phyloP scores from a whole-genome alignment of 2,888 invertebrate species.

The Coelopa pilipes region DNA sequence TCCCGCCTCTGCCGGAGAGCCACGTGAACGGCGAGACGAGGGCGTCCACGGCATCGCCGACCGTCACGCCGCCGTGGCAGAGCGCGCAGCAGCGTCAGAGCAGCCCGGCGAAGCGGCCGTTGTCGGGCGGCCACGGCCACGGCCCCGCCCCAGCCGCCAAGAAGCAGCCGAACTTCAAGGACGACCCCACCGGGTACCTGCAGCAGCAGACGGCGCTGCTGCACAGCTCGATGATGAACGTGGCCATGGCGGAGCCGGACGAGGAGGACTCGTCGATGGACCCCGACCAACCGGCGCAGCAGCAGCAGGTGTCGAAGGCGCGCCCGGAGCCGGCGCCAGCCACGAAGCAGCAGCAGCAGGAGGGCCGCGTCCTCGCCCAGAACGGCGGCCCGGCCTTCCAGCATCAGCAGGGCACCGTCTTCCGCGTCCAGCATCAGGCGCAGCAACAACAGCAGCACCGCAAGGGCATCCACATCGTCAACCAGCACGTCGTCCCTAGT shows the following conservation, averaged over 20 bases:
- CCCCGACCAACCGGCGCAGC: neutral
- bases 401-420: neutral
- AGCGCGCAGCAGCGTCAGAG: slow-evolving; percentile 32
- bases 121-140: slow-evolving; percentile 28
- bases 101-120: neutral
- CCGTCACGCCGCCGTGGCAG: slow-evolving; percentile 13
- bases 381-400: slow-evolving; percentile 23
- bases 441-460: slow-evolving; percentile 42
- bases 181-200: slow-evolving; percentile 90
- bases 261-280: slow-evolving; percentile 32
- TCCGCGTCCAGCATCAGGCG: slow-evolving; percentile 28
- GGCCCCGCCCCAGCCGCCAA: slow-evolving; percentile 44
- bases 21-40: slow-evolving; percentile 40
- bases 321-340: neutral
- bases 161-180: slow-evolving; percentile 83
- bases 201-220: slow-evolving; percentile 90
- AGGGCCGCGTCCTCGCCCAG: neutral
- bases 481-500: slow-evolving; percentile 43
- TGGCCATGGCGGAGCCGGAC: slow-evolving; percentile 45
- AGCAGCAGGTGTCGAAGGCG: neutral
- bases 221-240: slow-evolving; percentile 80
- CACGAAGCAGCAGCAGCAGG: slow-evolving; percentile 5
- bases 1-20: slow-evolving; percentile 52
- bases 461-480: slow-evolving; percentile 38
- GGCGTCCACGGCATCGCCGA: slow-evolving; percentile 23